Conservation (phyloP, 2,113 vertebrate species). For the Carassius gibelio region DNA sequence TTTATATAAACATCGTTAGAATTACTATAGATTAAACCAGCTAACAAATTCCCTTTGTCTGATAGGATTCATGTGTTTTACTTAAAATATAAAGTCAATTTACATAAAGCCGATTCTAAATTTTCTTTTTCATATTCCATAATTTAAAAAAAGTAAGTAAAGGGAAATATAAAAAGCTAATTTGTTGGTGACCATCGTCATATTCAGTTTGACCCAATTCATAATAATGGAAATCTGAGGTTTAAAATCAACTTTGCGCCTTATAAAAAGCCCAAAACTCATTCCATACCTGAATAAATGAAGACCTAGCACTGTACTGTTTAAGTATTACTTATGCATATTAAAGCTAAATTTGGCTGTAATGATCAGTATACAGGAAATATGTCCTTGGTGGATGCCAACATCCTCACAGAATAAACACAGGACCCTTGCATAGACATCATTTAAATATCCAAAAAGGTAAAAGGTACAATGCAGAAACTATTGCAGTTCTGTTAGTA, state of each 20-base stretch:
- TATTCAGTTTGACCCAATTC: background rate
- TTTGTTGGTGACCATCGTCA: background rate
- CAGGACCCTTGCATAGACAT: background rate
- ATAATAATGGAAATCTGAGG: background rate
- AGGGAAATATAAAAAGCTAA: background rate
- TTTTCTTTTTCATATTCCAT: background rate
- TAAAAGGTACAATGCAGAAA: background rate
- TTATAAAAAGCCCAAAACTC: background rate
- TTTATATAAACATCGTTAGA: background rate
- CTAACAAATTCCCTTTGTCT: background rate
- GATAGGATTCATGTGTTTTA: background rate
- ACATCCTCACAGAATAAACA: background rate
- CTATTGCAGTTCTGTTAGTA: background rate
- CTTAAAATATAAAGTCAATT: background rate
- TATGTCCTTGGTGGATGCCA: background rate
- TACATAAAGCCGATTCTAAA: background rate
- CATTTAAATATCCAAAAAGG: background rate
- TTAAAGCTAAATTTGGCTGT: constrained; percentile 13
- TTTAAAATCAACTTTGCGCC: background rate
- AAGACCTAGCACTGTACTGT: background rate
- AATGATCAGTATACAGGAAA: constrained; percentile 9
- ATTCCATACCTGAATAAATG: background rate
- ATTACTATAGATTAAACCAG: background rate
- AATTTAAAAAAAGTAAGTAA: background rate
- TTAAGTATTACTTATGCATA: background rate